Evolutionary conservation across 2,888 invertebrate species (phyloP).

Genomic region (Latrodectus hesperus): DNA sequence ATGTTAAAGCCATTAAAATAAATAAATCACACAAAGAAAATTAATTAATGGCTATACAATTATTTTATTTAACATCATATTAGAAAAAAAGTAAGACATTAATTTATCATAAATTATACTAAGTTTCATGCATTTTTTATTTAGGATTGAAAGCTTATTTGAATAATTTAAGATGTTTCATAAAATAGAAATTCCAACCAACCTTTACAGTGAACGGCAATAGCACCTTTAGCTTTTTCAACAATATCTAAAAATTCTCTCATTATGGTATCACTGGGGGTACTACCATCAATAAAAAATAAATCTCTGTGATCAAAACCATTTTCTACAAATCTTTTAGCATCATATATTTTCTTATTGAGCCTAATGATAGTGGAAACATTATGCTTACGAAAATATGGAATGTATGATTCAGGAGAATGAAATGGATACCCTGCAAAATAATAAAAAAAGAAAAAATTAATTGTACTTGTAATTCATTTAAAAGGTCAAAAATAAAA

Average conservation of each 20-base stretch:
- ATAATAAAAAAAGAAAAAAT: no score
- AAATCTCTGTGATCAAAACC: slow-evolving; percentile 96
- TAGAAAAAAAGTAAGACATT: no score
- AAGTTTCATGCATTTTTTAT: no score
- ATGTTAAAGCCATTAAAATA: no score
- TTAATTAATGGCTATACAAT: no score
- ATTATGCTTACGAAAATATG: slow-evolving; percentile 88
- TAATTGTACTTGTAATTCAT: no score
- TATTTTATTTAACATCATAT: no score
- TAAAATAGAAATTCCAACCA: slow-evolving; percentile 34
- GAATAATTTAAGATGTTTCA: no score
- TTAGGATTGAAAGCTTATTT: no score
- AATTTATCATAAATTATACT: no score
- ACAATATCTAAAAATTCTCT: slow-evolving; percentile 89
- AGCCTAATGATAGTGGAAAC: slow-evolving; percentile 90
- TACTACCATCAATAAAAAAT: slow-evolving; percentile 97
- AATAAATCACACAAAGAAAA: no score
- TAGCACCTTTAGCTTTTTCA: slow-evolving; percentile 90
- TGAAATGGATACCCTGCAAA: slow-evolving; percentile 81
- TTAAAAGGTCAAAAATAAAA: no score
- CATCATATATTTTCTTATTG: slow-evolving; percentile 95
- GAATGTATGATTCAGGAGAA: slow-evolving; percentile 93
- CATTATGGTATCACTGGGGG: slow-evolving; percentile 92
- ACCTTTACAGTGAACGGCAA: slow-evolving; percentile 99
- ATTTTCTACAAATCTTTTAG: slow-evolving; percentile 87